Evolutionary conservation across 2,888 invertebrate genomes (phyloP).

Genomic region (Pomacea canaliculata): DNA sequence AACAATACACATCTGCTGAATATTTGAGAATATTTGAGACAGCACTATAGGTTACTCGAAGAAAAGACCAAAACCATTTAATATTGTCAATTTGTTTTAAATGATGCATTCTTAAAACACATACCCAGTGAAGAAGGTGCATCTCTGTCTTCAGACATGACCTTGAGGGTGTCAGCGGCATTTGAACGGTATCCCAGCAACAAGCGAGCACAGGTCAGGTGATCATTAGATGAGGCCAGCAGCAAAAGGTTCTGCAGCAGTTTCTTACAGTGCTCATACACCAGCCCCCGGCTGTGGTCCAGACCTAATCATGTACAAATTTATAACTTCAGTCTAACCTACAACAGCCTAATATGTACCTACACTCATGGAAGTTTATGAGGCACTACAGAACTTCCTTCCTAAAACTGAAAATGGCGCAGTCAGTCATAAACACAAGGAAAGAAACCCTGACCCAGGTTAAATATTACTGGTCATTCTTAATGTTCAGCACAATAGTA

Average conservation of each 20-base stretch:
- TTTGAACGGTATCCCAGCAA: slow-evolving; percentile 55
- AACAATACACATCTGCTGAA: too few species aligned
- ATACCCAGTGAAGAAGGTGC: slow-evolving; percentile 33
- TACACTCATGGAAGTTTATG: too few species aligned
- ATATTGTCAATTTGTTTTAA: too few species aligned
- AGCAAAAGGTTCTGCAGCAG: slow-evolving; percentile 91
- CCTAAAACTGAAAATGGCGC: background rate
- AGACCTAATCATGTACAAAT: slow-evolving; percentile 75
- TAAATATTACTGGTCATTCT: background rate
- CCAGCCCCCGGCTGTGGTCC: slow-evolving; percentile 88
- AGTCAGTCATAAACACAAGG: background rate
- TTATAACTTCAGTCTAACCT: background rate
- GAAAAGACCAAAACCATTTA: too few species aligned
- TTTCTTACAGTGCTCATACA: slow-evolving; percentile 95
- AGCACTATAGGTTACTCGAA: too few species aligned
- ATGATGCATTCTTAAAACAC: background rate
- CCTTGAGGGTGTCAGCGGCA: slow-evolving; percentile 54
- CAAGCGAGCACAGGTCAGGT: slow-evolving; percentile 74
- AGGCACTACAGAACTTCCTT: too few species aligned
- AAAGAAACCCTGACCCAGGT: background rate
- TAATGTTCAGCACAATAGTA: background rate
- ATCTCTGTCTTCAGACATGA: slow-evolving; percentile 61
- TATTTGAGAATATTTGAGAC: too few species aligned
- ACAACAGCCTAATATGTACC: too few species aligned
- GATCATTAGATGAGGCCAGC: slow-evolving; percentile 58